Base-by-base conservation (phyloP, 1,140 invertebrate genomes). In the Helicoverpa armigera region DNA sequence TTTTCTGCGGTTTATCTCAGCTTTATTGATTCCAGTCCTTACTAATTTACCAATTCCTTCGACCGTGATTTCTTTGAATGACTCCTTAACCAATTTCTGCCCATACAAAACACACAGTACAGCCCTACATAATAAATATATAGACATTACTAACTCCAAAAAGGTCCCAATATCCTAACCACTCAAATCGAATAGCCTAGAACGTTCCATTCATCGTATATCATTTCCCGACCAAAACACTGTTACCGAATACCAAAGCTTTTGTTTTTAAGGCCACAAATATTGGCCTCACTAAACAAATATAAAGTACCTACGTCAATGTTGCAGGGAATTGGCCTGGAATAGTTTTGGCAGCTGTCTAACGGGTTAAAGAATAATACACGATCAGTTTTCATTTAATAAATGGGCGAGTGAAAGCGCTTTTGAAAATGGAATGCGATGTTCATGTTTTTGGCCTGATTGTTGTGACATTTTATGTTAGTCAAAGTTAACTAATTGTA, bases 241-340 rank as follows among this genome's bases (percentile, higher is more conserved):
- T 67, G 43, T 67, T 50, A 16, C 16, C 14, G 35, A 67, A 23
- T 23, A 23, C 23, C 23, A 23, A 23, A 23, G 48, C 18, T 35
- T 67, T 65, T 67, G 16, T 35, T 67, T 50, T 18, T 65, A 14
- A 50, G 16, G 63, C 63, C 63, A 67, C 63, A 50, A 43, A 18
- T 67, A 67, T 50, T 50, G 43, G 63, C 63, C 63, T 67, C 43
- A 50, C 63, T 67, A 50, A 50, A 67, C 63, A 67, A 67, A 67
- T 67, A 67, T 18, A 67, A 50, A 50, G 43, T 10, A 67, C 35
- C 35, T 35, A 18, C 63, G 12, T 50, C 35, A 67, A 50, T 16
- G 43, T 67, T 67, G 10, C 63, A 16, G 63, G n/a, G 63, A 67
- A 67, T 67, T 50, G 43, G 43, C 16, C 43, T 67, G 63, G 43